Percentiles rank a stretch among this genome's conserved stretches.
Evolutionary conservation across 2,888 invertebrate genomes (phyloP).

Genomic region (Oligia latruncula): DNA sequence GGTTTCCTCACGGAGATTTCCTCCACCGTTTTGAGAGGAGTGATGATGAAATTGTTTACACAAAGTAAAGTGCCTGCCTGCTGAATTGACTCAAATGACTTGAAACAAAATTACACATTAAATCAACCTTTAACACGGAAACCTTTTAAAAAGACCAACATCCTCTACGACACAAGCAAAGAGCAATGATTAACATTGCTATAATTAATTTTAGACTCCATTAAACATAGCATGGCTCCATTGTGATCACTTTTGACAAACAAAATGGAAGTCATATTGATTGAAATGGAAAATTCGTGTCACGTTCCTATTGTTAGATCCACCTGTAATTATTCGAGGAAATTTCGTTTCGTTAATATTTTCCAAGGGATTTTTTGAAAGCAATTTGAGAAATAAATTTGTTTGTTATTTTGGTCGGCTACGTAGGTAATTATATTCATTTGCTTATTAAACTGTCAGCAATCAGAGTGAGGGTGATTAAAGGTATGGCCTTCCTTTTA

Average conservation of each 20-base stretch:
- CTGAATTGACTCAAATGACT: background rate
- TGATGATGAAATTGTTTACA: background rate
- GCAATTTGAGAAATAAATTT: conserved; percentile 38
- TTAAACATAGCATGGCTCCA: conserved; percentile 49
- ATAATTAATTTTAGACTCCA: conserved; percentile 62
- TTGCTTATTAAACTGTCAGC: conserved; percentile 24
- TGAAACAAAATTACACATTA: background rate
- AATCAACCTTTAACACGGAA: conserved; percentile 14
- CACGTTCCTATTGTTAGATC: conserved; percentile 45
- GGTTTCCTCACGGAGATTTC: background rate
- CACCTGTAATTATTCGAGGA: conserved; percentile 55
- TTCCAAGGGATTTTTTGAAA: conserved; percentile 24
- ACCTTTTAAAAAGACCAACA: conserved; percentile 20
- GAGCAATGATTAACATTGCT: conserved; percentile 46
- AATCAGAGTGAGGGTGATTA: background rate
- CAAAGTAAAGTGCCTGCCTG: background rate
- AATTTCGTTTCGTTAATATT: conserved; percentile 51
- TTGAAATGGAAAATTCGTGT: conserved; percentile 65
- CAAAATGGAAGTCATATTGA: conserved; percentile 61
- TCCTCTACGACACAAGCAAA: conserved; percentile 15
- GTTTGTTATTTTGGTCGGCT: conserved; percentile 34
- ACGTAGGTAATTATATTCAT: conserved; percentile 44
- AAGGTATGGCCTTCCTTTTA: conserved; percentile 4
- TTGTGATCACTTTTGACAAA: conserved; percentile 59
- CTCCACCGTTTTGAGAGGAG: background rate